phyloP scores from a whole-genome alignment of 2,113 vertebrate genomes.

The Picathartes gymnocephalus region DNA sequence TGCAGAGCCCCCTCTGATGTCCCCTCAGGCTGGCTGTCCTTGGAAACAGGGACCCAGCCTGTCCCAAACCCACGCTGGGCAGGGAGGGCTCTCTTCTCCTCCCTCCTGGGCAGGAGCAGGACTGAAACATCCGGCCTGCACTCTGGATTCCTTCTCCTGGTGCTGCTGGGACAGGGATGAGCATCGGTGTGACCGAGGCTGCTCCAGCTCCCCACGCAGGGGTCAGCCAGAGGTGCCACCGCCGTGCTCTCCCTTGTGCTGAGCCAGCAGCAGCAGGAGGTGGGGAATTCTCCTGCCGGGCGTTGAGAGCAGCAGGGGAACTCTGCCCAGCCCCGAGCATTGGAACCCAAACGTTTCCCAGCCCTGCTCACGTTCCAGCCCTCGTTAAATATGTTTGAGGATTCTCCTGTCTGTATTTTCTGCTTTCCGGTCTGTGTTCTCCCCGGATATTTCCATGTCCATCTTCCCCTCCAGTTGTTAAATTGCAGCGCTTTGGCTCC shows the following conservation, averaged over 20 bases:
- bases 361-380: not conserved
- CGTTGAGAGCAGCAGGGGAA: not conserved
- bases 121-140: not conserved
- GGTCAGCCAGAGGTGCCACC: not conserved
- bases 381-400: not conserved
- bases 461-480: not conserved
- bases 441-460: not conserved
- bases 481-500: not conserved
- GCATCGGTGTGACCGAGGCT: not conserved
- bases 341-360: not conserved
- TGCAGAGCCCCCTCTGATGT: constrained; percentile 41
- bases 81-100: not conserved
- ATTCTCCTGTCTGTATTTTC: not conserved
- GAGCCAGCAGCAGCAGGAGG: not conserved
- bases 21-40: not conserved
- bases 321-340: not conserved
- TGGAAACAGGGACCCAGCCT: not conserved
- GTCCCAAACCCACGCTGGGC: not conserved
- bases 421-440: not conserved
- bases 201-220: not conserved
- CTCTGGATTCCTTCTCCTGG: not conserved
- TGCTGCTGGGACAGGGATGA: not conserved
- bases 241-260: not conserved
- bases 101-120: not conserved
- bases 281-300: not conserved